These are phyloP conservation scores for Archivesica marissinica DNA, from an alignment of 1,140 invertebrate species.

Conservation along the genomic window DNA sequence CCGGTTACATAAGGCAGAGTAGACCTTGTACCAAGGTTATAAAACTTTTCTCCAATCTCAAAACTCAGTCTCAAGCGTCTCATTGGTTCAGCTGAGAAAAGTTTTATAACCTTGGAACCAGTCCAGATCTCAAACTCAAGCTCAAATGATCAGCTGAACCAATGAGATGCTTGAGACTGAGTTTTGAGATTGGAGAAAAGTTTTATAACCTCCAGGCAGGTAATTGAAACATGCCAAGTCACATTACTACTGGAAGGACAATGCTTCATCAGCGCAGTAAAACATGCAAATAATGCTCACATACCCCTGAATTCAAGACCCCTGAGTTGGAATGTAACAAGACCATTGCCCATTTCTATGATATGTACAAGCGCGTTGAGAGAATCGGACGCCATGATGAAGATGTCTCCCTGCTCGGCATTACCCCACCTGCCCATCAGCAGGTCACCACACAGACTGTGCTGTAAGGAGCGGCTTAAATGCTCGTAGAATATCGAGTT, in stretches of 20 bases:
- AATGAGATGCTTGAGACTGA: no score
- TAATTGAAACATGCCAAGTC: neutral
- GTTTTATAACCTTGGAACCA: no score
- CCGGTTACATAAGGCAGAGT: no score
- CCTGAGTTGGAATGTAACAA: conserved; percentile 98
- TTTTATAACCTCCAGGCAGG: neutral
- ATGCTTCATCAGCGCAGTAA: no score
- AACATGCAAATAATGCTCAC: no score
- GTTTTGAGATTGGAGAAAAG: no score
- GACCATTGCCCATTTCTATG: conserved; percentile 98
- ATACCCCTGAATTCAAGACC: conserved; percentile 97
- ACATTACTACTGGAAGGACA: neutral
- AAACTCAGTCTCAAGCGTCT: no score
- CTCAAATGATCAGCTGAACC: no score
- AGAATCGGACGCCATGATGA: conserved; percentile 98
- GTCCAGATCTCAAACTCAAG: no score
- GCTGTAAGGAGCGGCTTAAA: conserved; percentile 97
- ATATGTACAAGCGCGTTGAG: conserved; percentile 99
- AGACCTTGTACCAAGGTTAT: no score
- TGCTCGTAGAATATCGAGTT: conserved; percentile 99
- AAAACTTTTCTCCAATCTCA: no score
- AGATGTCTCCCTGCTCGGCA: conserved; percentile 98
- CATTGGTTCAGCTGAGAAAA: no score
- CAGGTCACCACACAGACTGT: conserved; percentile 97
- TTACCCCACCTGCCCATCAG: conserved; percentile 92